Base-by-base conservation (phyloP, 2,113 vertebrate species). In the Spea bombifrons region DNA sequence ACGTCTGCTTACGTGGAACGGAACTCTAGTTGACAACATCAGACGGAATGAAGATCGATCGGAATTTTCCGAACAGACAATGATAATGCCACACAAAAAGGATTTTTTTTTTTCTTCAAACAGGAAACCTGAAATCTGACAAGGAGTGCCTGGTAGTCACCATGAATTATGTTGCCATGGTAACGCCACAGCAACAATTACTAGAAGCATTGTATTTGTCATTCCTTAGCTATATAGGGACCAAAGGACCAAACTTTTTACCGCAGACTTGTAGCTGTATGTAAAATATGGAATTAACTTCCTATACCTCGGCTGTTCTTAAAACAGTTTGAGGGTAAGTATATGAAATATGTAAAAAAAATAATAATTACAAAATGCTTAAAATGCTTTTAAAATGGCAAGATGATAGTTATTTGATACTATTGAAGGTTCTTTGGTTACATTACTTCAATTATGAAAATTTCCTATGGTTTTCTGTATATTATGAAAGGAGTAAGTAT, bases 201-300 rank as follows among this genome's bases (percentile, higher is more conserved):
- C 92, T 90, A 90, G 90, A 91, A 90, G 92, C 96, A 94, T 96
- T 93, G 96, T 94, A 94, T 93, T 93, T 94, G 95, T 97, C 96
- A 99, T 98, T 99, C 97, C 97, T 98, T 97, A 96, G 95, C 96
- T 97, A 96, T 96, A 96, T 98, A 97, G 97, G 97, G 96, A 98
- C 97, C 96, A 99, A 99, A 98, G 94, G 97, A 98, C 96, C 96
- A 97, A 99, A 98, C 96, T 92, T 98, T 99, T 98, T 97, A 98
- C 93, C 89, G 93, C 95, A 95, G 93, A 98, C 94, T 93, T 93
- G 95, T 97, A 98, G 95, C 95, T 95, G 95, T 94, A 92, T 91
- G 90, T 96, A 95, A 92, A 92, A 95, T 95, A 95, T 82, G 86
- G 90, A 91, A 92, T 94, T 91, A 89, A 90, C 91, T 94, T 94